Percentiles rank a stretch among this genome's conserved stretches.
These are phyloP conservation scores for Hippolais icterina DNA, from an alignment of 2,113 vertebrate species.

Conservation along the genomic window DNA sequence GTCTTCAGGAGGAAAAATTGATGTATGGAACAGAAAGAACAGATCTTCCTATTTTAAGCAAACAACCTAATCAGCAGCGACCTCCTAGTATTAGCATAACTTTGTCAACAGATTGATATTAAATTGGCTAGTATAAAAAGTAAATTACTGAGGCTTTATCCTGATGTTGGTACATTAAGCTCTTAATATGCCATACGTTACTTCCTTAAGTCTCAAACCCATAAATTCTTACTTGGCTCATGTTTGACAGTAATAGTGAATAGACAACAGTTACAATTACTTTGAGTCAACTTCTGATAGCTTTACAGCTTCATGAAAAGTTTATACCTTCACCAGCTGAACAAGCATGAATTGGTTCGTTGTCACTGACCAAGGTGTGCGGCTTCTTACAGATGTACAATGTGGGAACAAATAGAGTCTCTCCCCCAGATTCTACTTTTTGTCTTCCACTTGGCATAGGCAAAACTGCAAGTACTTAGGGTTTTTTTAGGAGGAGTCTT, in stretches of 20 bases:
- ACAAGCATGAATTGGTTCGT: not conserved
- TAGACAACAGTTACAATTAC: not conserved
- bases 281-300: not conserved
- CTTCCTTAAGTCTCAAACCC: not conserved
- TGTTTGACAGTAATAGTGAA: not conserved
- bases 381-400: not conserved
- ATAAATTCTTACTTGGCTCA: not conserved
- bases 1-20: slow-evolving; percentile 90
- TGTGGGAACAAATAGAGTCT: not conserved
- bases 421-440: not conserved
- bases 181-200: not conserved
- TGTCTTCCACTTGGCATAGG: not conserved
- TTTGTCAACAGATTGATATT: slow-evolving; percentile 82
- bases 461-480: not conserved
- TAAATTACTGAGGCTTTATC: not conserved
- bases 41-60: slow-evolving; percentile 79
- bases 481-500: not conserved
- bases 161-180: not conserved
- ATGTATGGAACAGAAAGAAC: slow-evolving; percentile 78
- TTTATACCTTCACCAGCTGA: not conserved
- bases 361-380: not conserved
- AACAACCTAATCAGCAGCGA: slow-evolving; percentile 82
- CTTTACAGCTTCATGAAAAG: not conserved
- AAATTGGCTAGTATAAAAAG: not conserved
- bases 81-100: slow-evolving; percentile 93